These are phyloP conservation scores for Mallotus villosus DNA, from an alignment of 2,797 vertebrate species.

Conservation along the genomic window DNA sequence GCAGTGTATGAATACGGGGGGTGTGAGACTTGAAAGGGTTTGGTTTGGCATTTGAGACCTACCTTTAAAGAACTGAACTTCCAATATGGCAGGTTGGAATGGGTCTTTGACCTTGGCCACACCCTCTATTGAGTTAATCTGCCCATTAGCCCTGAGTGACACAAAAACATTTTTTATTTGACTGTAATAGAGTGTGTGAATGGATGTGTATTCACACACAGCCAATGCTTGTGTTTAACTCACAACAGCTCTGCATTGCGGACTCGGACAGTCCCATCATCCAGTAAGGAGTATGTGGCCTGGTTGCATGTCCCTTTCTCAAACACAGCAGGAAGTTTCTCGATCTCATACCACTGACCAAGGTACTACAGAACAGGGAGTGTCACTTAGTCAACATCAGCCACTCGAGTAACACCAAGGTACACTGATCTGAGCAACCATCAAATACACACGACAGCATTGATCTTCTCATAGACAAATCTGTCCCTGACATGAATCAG, in stretches of 20 bases:
- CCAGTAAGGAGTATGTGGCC: constrained; percentile 68
- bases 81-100: constrained; percentile 72
- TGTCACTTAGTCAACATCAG: not conserved
- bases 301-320: constrained; percentile 77
- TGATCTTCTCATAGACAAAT: not conserved
- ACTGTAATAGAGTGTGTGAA: not conserved
- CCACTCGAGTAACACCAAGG: not conserved
- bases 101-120: constrained; percentile 64
- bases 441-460: not conserved
- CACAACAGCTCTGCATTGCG: constrained; percentile 53
- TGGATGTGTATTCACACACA: not conserved
- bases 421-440: not conserved
- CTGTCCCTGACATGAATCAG: not conserved
- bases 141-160: constrained; percentile 66
- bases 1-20: not conserved
- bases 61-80: constrained; percentile 75
- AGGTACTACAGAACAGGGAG: constrained; percentile 51
- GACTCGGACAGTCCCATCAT: constrained; percentile 43
- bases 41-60: constrained; percentile 39
- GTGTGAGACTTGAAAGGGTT: not conserved
- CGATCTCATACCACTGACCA: constrained; percentile 84
- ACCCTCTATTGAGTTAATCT: constrained; percentile 67
- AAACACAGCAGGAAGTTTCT: constrained; percentile 76
- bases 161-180: too few species aligned
- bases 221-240: constrained; percentile 17